Base-by-base conservation (phyloP, 2,888 invertebrate species). In the Ichneumoninae sp. region DNA sequence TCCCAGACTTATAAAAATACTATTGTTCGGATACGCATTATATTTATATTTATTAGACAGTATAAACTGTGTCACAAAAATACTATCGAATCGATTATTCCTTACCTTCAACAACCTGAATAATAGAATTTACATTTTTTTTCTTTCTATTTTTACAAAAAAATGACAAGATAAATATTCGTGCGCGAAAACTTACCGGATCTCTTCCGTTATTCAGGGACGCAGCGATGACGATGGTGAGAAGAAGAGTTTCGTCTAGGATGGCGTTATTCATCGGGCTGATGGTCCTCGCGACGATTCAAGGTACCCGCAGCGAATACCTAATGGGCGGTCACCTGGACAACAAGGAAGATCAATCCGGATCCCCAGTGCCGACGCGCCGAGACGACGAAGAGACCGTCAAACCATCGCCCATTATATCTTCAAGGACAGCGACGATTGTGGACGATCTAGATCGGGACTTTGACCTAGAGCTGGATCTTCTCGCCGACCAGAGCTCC, bases 251-350 rank as follows among this genome's bases (percentile, higher is more conserved):
- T 69, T 13, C 52, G 26, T 60, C 52, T 5, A 52, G 71, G 13
- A 65, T 57, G 54, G 44, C 33, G 44, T 33, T 73, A 3, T 22
- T 65, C 3, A 26, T 70, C 16, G 66, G 50, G 7, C 16, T 74
- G 54, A 30, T 77, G 3, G 22, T 83, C 47, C 1, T 75, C 33
- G 26, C 68, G 7, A 44, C 65, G 22, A 71, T 82, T 26, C 33
- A 22, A 3, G 74, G 73, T 33, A 30, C 68, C 5, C 79, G 68
- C 30, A 78, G 84, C n/a, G 90, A 90, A 19, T 90, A 89, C 50
- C 76, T 92, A 65, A 92, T 92, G 92, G 92, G 92, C 50, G 92
- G 92, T 19, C 92, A 92, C 73, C 80, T 92, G 87, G 91, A 92
- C 79, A 92, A 92, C 85, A 89, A 87, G 63, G 87, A 89, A 30